Conservation (phyloP, 2,797 vertebrate genomes). For the Lophius americanus region DNA sequence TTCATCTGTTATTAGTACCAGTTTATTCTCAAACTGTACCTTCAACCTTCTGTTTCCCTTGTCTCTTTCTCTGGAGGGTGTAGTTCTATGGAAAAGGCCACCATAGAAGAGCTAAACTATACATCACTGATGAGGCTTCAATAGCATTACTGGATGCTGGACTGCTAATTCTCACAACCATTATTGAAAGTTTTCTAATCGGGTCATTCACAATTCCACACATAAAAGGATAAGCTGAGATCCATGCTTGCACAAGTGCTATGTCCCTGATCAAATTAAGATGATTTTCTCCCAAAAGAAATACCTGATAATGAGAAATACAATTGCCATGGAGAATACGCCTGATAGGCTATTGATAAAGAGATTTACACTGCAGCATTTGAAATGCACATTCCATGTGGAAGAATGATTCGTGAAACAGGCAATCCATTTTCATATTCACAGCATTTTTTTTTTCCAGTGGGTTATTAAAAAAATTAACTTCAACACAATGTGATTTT, state of each 20-base stretch:
- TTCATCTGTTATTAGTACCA: constrained; percentile 78
- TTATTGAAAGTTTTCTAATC: constrained; percentile 75
- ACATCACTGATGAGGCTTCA: constrained; percentile 80
- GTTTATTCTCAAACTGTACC: constrained; percentile 70
- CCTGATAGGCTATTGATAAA: constrained; percentile 66
- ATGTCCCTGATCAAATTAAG: constrained; percentile 74
- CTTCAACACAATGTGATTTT: constrained; percentile 33
- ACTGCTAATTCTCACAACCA: constrained; percentile 71
- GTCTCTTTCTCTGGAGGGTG: constrained; percentile 44
- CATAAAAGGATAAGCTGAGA: constrained; percentile 73
- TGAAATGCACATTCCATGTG: constrained; percentile 48
- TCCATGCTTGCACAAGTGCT: constrained; percentile 57
- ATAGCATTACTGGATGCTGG: constrained; percentile 75
- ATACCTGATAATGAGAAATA: constrained; percentile 69
- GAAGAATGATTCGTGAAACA: constrained; percentile 29
- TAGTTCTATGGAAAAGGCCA: constrained; percentile 63
- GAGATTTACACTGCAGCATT: constrained; percentile 53
- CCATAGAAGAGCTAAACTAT: constrained; percentile 69
- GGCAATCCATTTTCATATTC: constrained; percentile 35
- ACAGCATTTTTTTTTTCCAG: constrained; percentile 28
- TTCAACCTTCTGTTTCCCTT: constrained; percentile 44
- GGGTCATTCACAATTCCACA: constrained; percentile 68
- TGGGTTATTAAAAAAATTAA: constrained; percentile 43
- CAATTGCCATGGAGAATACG: constrained; percentile 49
- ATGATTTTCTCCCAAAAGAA: constrained; percentile 68